Conservation (phyloP, 2,888 invertebrate species). For the Heliconius sara region DNA sequence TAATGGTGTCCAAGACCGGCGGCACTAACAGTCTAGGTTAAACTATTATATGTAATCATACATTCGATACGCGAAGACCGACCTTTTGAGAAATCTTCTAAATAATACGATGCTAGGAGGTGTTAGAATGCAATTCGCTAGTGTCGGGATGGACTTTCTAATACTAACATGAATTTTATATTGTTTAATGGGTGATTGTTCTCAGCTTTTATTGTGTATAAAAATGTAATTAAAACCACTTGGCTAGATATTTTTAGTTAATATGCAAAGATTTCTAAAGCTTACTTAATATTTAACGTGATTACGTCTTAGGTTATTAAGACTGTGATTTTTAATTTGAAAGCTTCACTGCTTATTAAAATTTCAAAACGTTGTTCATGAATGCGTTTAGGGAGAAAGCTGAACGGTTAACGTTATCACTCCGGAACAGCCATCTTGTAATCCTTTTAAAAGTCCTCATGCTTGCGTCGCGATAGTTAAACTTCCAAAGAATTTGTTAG, state of each 20-base stretch:
- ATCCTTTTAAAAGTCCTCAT: conserved; percentile 50
- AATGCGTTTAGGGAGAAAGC: conserved; percentile 30
- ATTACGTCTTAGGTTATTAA: not conserved
- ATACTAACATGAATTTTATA: conserved; percentile 43
- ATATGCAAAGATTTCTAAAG: conserved; percentile 1
- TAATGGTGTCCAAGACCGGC: conserved; percentile 78
- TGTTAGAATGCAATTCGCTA: conserved; percentile 54
- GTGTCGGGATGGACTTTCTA: conserved; percentile 58
- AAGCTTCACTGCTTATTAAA: conserved; percentile 28
- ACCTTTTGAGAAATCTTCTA: conserved; percentile 64
- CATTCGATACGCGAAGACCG: conserved; percentile 73
- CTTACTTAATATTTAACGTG: conserved; percentile 1
- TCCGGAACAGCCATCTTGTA: conserved; percentile 46
- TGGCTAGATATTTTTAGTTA: not conserved
- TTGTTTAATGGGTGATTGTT: conserved; percentile 36
- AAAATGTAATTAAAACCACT: conserved; percentile 32
- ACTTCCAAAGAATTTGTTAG: conserved; percentile 81
- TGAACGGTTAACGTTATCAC: conserved; percentile 38
- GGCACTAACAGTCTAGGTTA: conserved; percentile 70
- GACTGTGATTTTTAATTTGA: conserved; percentile 10
- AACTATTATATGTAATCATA: conserved; percentile 74
- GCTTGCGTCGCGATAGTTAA: conserved; percentile 59
- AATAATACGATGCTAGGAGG: conserved; percentile 54
- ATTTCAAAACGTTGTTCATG: conserved; percentile 26
- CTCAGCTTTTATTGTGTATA: conserved; percentile 29